Evolutionary conservation across 2,888 invertebrate species (phyloP).

Genomic region (Campoletis raptor): DNA sequence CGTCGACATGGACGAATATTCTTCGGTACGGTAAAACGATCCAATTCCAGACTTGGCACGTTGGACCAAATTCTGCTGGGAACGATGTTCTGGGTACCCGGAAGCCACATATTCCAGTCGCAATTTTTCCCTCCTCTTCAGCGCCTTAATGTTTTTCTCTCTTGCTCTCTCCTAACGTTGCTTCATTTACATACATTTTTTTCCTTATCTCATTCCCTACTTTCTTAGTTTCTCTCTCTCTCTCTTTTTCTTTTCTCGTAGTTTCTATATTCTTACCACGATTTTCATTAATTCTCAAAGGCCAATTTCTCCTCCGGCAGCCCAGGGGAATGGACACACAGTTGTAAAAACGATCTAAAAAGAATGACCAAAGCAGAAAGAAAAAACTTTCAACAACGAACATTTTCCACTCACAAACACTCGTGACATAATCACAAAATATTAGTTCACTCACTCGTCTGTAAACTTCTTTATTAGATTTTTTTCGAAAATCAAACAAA

Average conservation of each 20-base stretch:
- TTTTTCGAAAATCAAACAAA: slow-evolving; percentile 49
- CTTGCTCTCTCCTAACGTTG: slow-evolving; percentile 9
- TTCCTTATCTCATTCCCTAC: background rate
- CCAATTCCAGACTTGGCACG: slow-evolving; percentile 63
- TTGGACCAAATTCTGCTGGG: slow-evolving; percentile 41
- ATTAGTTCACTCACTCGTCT: slow-evolving; percentile 20
- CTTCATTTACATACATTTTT: slow-evolving; percentile 25
- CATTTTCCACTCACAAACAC: slow-evolving; percentile 32
- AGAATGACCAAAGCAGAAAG: slow-evolving; percentile 17
- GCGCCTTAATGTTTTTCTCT: slow-evolving; percentile 4
- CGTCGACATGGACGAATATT: slow-evolving; percentile 37
- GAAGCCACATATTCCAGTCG: slow-evolving; percentile 37
- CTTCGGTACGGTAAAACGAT: slow-evolving; percentile 63
- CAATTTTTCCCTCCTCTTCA: slow-evolving; percentile 4
- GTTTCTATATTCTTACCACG: slow-evolving; percentile 38
- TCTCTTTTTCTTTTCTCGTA: background rate
- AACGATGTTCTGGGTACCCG: slow-evolving; percentile 47
- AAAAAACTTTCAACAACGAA: slow-evolving; percentile 31
- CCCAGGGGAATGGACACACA: slow-evolving; percentile 16
- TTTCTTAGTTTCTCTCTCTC: slow-evolving; percentile 24
- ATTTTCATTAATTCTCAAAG: slow-evolving; percentile 48
- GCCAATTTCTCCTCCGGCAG: slow-evolving; percentile 20
- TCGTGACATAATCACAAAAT: slow-evolving; percentile 45
- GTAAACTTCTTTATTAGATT: background rate
- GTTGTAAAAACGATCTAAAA: slow-evolving; percentile 12